Evolutionary conservation across 2,888 invertebrate genomes (phyloP).

Genomic region (Mantis religiosa): DNA sequence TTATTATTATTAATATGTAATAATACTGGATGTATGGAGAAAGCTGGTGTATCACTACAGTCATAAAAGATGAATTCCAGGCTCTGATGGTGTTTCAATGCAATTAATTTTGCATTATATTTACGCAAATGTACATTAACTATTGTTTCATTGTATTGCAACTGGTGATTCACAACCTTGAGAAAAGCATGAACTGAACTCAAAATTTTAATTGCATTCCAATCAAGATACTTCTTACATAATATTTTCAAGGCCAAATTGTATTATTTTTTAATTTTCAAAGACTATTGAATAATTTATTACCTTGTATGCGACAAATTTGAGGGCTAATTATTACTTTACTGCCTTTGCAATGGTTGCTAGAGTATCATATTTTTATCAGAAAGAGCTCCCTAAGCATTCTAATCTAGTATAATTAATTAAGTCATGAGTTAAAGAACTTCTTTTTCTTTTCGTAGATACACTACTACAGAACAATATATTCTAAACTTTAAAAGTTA

Average conservation of each 20-base stretch:
- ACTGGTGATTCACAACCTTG: neutral
- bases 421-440: no score
- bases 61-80: neutral
- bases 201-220: neutral
- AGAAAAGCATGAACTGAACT: neutral
- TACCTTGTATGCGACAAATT: neutral
- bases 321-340: neutral
- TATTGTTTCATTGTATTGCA: neutral
- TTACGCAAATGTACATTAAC: conserved; percentile 16
- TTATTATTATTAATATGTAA: neutral
- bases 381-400: neutral
- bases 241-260: neutral
- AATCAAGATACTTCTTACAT: neutral
- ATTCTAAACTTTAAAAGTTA: no score
- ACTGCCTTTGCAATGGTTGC: neutral
- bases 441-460: neutral
- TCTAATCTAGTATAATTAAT: neutral
- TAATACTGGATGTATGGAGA: conserved; percentile 29
- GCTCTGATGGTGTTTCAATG: neutral
- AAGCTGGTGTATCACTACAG: conserved; percentile 14
- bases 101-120: neutral
- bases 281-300: neutral
- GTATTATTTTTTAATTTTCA: neutral
- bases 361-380: neutral
- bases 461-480: no score